These are phyloP conservation scores for Aphelinus atriplicis DNA, from an alignment of 1,140 invertebrate genomes.

Conservation along the genomic window DNA sequence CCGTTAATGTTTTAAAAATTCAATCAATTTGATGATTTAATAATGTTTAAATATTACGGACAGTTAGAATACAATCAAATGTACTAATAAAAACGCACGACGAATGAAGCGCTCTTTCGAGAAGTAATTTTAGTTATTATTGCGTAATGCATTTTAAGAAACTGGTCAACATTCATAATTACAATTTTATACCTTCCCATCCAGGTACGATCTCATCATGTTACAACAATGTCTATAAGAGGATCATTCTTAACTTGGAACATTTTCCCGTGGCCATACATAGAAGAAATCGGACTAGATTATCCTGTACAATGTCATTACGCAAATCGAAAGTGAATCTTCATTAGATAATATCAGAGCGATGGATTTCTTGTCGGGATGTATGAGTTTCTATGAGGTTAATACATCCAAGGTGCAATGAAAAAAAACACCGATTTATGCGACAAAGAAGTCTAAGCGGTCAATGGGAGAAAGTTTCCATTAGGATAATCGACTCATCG, in stretches of 20 bases:
- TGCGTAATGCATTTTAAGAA: too few species aligned
- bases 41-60: too few species aligned
- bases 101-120: too few species aligned
- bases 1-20: too few species aligned
- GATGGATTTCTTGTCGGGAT: background rate
- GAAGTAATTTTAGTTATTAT: too few species aligned
- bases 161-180: too few species aligned
- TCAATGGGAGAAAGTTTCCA: conserved; percentile 13
- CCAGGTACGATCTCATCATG: background rate
- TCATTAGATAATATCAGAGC: background rate
- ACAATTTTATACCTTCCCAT: background rate
- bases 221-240: background rate
- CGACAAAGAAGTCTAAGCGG: background rate
- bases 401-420: background rate
- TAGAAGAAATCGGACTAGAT: background rate
- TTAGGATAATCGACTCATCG: conserved; percentile 8
- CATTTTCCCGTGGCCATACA: background rate
- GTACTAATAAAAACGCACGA: too few species aligned
- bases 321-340: background rate
- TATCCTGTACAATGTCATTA: background rate
- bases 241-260: background rate
- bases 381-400: background rate
- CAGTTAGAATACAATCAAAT: too few species aligned
- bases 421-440: background rate
- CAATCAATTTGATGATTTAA: too few species aligned